These are phyloP conservation scores for Sander lucioperca DNA, from an alignment of 2,113 vertebrate genomes.

Conservation along the genomic window DNA sequence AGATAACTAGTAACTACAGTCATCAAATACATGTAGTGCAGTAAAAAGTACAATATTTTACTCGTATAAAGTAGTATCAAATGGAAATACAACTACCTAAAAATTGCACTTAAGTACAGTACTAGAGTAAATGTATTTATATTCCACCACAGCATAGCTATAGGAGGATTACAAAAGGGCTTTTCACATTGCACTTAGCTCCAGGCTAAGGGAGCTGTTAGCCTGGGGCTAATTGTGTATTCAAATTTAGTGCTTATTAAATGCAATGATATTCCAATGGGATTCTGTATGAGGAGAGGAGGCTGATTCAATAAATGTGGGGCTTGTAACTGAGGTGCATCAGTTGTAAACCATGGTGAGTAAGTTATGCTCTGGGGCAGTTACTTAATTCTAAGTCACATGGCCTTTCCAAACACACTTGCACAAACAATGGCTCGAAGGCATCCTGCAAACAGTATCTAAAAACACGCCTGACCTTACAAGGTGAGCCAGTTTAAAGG, in stretches of 20 bases:
- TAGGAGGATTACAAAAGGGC: no score
- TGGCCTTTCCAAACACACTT: constrained; percentile 26
- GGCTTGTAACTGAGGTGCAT: neutral
- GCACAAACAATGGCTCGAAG: constrained; percentile 1
- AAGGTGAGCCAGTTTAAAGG: constrained; percentile 25
- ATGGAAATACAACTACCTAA: neutral
- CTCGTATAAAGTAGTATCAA: neutral
- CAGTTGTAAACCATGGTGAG: neutral
- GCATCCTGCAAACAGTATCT: constrained; percentile 45
- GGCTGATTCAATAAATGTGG: neutral
- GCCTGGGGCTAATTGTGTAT: neutral
- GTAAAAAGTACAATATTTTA: neutral
- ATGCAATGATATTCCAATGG: neutral
- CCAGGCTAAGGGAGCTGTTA: no score
- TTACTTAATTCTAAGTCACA: constrained; percentile 49
- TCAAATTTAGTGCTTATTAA: neutral
- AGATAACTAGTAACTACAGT: no score
- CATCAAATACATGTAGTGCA: no score
- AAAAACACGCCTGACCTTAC: constrained; percentile 55
- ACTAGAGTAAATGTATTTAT: neutral
- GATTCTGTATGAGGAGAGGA: neutral
- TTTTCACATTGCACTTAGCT: no score
- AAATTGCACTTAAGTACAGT: neutral
- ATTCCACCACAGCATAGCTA: neutral
- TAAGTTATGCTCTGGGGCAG: constrained; percentile 18